phyloP scores from a whole-genome alignment of 1,140 invertebrate species.

The Drosophila parvula region DNA sequence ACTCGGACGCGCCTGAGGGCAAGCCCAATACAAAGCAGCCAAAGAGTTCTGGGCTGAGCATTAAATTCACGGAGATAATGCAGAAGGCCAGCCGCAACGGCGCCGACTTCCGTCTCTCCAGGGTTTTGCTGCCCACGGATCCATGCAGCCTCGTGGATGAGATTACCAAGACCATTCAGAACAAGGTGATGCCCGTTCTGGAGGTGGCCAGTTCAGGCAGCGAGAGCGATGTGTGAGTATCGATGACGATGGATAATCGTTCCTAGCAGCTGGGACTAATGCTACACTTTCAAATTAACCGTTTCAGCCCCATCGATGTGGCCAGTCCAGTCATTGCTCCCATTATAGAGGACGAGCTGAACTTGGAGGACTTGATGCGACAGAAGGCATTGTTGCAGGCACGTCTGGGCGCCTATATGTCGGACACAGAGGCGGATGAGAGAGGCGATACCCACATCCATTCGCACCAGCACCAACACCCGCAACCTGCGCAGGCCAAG shows the following conservation, averaged over 20 bases:
- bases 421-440: constrained; percentile 84
- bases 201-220: constrained; percentile 88
- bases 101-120: constrained; percentile 58
- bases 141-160: constrained; percentile 77
- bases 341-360: constrained; percentile 93
- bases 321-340: constrained; percentile 89
- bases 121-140: constrained; percentile 71
- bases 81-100: constrained; percentile 79
- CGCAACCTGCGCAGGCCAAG: constrained; percentile 7
- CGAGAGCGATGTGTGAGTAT: constrained; percentile 86
- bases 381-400: constrained; percentile 91
- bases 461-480: constrained; percentile 16
- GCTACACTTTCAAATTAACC: constrained; percentile 51
- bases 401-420: constrained; percentile 86
- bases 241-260: background rate
- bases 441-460: constrained; percentile 34
- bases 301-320: constrained; percentile 87
- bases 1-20: constrained; percentile 39
- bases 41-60: constrained; percentile 52
- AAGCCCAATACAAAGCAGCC: constrained; percentile 48
- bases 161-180: constrained; percentile 80
- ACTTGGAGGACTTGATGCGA: constrained; percentile 94
- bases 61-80: constrained; percentile 81
- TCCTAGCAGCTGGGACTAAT: background rate
- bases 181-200: constrained; percentile 85